These are phyloP conservation scores for Drosophila nr. fundita DNA, from an alignment of 2,888 invertebrate genomes.

Conservation along the genomic window DNA sequence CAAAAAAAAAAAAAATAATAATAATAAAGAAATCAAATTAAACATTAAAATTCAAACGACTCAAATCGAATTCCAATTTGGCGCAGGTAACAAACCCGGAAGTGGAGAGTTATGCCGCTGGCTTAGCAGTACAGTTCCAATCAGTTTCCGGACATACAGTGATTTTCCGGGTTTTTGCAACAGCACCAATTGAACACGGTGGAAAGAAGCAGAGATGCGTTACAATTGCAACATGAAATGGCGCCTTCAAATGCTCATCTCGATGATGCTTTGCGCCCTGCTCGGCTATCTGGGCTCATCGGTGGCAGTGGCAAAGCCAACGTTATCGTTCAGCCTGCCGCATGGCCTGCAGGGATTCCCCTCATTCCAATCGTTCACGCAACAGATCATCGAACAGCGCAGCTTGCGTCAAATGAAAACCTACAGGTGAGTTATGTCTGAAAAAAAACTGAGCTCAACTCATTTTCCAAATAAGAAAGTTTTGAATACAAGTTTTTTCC, in stretches of 20 bases:
- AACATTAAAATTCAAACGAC: background rate
- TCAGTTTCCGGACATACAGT: background rate
- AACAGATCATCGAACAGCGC: conserved; percentile 84
- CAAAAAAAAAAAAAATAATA: background rate
- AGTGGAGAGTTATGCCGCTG: conserved; percentile 33
- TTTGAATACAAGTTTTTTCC: background rate
- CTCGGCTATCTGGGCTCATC: conserved; percentile 79
- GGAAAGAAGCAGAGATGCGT: conserved; percentile 32
- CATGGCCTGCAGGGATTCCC: conserved; percentile 83
- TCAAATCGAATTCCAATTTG: conserved; percentile 7
- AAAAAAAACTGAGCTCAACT: too few species aligned
- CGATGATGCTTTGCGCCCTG: conserved; percentile 74
- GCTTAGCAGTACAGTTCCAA: conserved; percentile 10
- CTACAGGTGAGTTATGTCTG: conserved; percentile 81
- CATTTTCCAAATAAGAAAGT: background rate
- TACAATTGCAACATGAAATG: conserved; percentile 62
- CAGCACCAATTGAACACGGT: background rate
- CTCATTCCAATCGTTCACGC: conserved; percentile 84
- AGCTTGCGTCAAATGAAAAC: conserved; percentile 84
- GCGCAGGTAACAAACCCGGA: conserved; percentile 9
- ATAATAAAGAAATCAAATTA: background rate
- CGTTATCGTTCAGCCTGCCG: conserved; percentile 82
- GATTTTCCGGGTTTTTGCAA: background rate
- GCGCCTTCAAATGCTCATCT: conserved; percentile 74
- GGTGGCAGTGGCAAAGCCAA: conserved; percentile 84